Percentiles rank a stretch among this genome's conserved stretches.
Conservation (phyloP, 2,888 invertebrate species). For the Entomobrya multifasciata region DNA sequence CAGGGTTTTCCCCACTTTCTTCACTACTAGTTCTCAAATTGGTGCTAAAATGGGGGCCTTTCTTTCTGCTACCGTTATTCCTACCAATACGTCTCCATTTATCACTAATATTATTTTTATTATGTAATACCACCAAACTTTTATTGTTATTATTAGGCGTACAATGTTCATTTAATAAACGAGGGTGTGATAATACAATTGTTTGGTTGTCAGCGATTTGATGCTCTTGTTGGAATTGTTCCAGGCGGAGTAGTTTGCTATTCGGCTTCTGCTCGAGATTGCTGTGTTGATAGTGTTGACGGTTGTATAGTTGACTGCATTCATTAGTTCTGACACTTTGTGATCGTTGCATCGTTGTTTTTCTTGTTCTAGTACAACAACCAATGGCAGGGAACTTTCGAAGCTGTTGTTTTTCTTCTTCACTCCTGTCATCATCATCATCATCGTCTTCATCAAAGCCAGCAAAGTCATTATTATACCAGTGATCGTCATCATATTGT, state of each 20-base stretch:
- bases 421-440: conserved; percentile 59
- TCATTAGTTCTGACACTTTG: conserved; percentile 44
- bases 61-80: background rate
- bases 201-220: conserved; percentile 41
- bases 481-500: conserved; percentile 35
- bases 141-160: conserved; percentile 15
- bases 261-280: background rate
- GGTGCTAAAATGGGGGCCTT: conserved; percentile 8
- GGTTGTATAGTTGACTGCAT: conserved; percentile 23
- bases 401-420: conserved; percentile 45
- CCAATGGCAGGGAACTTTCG: conserved; percentile 32
- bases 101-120: conserved; percentile 23
- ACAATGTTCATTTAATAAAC: conserved; percentile 46
- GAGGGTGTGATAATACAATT: conserved; percentile 32
- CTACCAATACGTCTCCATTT: background rate
- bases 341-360: conserved; percentile 17
- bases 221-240: conserved; percentile 50
- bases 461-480: conserved; percentile 23
- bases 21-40: conserved; percentile 31
- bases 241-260: conserved; percentile 35
- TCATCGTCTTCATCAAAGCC: too few relatives aligned
- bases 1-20: conserved; percentile 5
- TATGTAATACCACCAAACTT: conserved; percentile 16
- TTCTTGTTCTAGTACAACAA: conserved; percentile 6
- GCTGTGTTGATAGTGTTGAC: conserved; percentile 1